A percentile compares a stretch with the other conserved stretches of the same genome.
These are phyloP conservation scores for Penaeus japonicus DNA, from an alignment of 1,140 invertebrate species.

Conservation along the genomic window DNA sequence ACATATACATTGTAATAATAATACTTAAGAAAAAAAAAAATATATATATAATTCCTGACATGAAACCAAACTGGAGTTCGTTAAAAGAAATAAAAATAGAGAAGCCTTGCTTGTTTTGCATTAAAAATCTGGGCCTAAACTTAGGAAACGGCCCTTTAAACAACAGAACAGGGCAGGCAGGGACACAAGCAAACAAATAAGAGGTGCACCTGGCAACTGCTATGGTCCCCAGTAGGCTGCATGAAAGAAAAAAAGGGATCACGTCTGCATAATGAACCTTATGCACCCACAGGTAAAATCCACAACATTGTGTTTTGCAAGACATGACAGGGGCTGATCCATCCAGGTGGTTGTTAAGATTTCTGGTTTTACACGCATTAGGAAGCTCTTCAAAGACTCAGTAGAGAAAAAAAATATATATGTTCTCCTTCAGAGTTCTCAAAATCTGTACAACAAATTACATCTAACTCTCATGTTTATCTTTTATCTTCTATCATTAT, in stretches of 20 bases:
- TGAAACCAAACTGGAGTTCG: no score
- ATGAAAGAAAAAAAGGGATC: constrained; percentile 56
- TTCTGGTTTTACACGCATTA: no score
- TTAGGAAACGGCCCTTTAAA: constrained; percentile 26
- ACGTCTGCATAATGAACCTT: constrained; percentile 50
- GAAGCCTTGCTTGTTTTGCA: not conserved
- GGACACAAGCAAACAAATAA: constrained; percentile 52
- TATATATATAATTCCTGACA: no score
- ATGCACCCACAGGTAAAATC: not conserved
- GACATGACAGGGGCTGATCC: not conserved
- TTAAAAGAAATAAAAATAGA: not conserved
- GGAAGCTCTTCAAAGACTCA: no score
- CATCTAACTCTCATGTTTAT: no score
- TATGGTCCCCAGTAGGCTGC: constrained; percentile 56
- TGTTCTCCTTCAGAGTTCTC: no score
- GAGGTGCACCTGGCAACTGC: constrained; percentile 55
- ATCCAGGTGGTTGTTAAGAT: not conserved
- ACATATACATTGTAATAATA: no score
- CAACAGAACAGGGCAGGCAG: constrained; percentile 25
- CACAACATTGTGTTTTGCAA: not conserved
- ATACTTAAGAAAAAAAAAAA: no score
- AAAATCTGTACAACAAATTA: no score
- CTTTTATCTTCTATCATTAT: no score
- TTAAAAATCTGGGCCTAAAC: not conserved
- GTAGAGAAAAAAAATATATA: no score